Conservation (phyloP, 2,888 invertebrate species). For the Pyrocoelia pectoralis region DNA sequence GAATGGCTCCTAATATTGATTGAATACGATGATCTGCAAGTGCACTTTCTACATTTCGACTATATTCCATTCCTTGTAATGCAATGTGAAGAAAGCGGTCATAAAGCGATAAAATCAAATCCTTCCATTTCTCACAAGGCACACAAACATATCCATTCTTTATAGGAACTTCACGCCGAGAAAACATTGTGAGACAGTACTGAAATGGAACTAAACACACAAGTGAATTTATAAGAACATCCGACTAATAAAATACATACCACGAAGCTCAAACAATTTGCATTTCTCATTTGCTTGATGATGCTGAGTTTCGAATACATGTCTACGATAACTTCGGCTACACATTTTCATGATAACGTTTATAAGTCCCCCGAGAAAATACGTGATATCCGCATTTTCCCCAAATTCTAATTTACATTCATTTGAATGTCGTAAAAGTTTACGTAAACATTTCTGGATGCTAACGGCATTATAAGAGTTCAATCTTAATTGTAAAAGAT, state of each 20-base stretch:
- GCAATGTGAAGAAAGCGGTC: conserved; percentile 58
- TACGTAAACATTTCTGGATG: conserved; percentile 37
- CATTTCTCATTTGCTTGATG: conserved; percentile 10
- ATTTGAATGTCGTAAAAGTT: conserved; percentile 36
- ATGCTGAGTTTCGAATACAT: conserved; percentile 24
- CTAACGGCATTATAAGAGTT: conserved; percentile 33
- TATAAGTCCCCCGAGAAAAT: conserved; percentile 11
- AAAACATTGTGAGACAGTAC: conserved; percentile 64
- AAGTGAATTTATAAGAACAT: too few species aligned
- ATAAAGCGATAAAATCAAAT: conserved; percentile 62
- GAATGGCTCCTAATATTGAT: conserved; percentile 50
- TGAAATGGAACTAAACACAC: conserved; percentile 63
- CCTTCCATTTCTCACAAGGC: conserved; percentile 67
- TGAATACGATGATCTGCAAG: conserved; percentile 54
- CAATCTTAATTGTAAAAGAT: conserved; percentile 34
- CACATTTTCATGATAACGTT: conserved; percentile 28
- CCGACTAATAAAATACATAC: conserved; percentile 10
- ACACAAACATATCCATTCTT: conserved; percentile 63
- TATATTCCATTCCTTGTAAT: conserved; percentile 51
- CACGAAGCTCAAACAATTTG: conserved; percentile 17
- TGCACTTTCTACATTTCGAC: conserved; percentile 53
- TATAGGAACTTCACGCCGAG: conserved; percentile 63
- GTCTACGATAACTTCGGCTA: conserved; percentile 18
- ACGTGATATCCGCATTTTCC: conserved; percentile 16
- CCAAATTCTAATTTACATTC: conserved; percentile 28